phyloP scores from a whole-genome alignment of 2,888 invertebrate species.

The Tricholauxania praeusta region DNA sequence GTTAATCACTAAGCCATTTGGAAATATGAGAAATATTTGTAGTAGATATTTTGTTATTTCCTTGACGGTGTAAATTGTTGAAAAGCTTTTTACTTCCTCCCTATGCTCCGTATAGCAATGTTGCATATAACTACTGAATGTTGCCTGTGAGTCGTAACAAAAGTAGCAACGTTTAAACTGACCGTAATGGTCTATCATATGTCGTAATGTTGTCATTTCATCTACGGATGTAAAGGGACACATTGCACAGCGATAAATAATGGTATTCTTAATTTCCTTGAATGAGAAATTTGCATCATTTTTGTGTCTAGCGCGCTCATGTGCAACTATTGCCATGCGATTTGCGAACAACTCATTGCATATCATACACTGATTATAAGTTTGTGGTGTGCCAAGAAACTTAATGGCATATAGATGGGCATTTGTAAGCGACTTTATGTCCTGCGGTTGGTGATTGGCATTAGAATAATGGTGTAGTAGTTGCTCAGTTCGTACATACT shows the following conservation, averaged over 20 bases:
- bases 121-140: constrained; percentile 58
- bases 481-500: constrained; percentile 37
- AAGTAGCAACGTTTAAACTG: constrained; percentile 54
- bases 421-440: constrained; percentile 52
- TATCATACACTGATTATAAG: constrained; percentile 57
- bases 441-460: constrained; percentile 53
- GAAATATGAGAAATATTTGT: constrained; percentile 57
- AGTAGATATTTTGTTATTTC: constrained; percentile 52
- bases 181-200: constrained; percentile 65
- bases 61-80: constrained; percentile 45
- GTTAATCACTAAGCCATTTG: constrained; percentile 59
- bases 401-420: constrained; percentile 47
- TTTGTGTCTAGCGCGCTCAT: constrained; percentile 49
- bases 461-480: constrained; percentile 50
- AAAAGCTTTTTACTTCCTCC: constrained; percentile 48
- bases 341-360: constrained; percentile 58
- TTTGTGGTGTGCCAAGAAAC: constrained; percentile 46
- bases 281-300: constrained; percentile 52
- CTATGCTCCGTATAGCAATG: constrained; percentile 57
- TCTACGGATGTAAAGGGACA: constrained; percentile 66
- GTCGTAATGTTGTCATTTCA: constrained; percentile 62
- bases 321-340: constrained; percentile 52
- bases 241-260: constrained; percentile 69
- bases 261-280: constrained; percentile 53
- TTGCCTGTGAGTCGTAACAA: constrained; percentile 47